Percentiles rank a stretch among this genome's conserved stretches.
phyloP scores from a whole-genome alignment of 2,113 vertebrate genomes.

The Actenoides hombroni region DNA sequence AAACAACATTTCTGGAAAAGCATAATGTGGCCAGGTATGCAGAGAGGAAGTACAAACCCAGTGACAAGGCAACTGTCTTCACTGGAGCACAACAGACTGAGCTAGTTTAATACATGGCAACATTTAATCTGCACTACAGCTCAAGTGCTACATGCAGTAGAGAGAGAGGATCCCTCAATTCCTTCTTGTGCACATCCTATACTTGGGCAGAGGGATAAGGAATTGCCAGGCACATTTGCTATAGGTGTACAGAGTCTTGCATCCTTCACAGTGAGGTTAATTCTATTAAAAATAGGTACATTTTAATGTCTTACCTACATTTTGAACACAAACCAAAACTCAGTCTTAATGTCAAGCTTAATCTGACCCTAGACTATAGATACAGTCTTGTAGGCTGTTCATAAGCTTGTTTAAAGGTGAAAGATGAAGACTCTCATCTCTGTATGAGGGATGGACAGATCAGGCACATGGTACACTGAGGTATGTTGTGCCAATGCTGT shows the following conservation, averaged over 20 bases:
- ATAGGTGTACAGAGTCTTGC: neutral
- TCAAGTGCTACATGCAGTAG: fast-evolving
- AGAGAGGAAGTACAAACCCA: neutral
- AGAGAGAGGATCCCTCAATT: fast-evolving
- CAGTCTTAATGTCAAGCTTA: neutral
- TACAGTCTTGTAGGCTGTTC: neutral
- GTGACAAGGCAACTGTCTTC: fast-evolving
- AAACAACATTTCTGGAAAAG: neutral
- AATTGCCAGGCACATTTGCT: neutral
- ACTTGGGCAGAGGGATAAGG: neutral
- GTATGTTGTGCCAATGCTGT: fast-evolving
- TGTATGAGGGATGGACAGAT: neutral
- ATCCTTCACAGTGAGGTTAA: neutral
- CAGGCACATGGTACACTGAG: neutral
- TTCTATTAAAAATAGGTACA: neutral
- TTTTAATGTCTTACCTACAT: neutral
- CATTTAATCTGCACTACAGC: neutral
- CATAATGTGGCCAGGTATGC: fast-evolving
- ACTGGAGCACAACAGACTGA: fast-evolving
- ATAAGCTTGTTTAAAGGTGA: neutral
- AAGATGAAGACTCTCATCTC: neutral
- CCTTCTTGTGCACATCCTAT: neutral
- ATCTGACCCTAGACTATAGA: neutral
- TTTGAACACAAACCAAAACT: neutral
- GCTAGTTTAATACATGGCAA: neutral